Evolutionary conservation across 2,113 vertebrate species (phyloP).

Genomic region (Hystrix brachyura): DNA sequence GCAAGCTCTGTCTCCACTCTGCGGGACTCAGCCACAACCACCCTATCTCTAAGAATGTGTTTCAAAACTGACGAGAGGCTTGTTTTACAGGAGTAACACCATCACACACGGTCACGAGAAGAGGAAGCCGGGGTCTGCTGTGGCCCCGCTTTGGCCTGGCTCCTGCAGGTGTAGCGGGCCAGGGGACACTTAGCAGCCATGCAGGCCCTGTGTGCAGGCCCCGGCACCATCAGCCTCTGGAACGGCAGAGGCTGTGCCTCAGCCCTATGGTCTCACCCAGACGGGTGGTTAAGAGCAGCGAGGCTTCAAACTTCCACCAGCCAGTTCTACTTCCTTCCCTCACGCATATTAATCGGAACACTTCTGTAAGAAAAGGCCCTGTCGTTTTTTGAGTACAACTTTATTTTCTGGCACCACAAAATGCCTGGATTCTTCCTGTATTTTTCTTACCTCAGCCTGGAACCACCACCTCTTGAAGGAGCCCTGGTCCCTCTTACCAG

Average conservation of each 20-base stretch:
- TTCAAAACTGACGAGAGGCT: neutral
- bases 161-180: neutral
- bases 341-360: neutral
- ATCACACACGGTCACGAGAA: neutral
- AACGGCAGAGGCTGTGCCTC: neutral
- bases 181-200: neutral
- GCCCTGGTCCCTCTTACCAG: neutral
- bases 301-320: neutral
- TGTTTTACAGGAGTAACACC: neutral
- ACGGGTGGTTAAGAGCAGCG: neutral
- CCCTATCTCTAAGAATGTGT: neutral
- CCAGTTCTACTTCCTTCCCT: neutral
- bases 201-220: too few relatives aligned
- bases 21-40: neutral
- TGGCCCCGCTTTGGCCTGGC: neutral
- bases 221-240: neutral
- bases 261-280: neutral
- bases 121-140: neutral
- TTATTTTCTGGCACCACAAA: neutral
- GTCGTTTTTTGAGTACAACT: neutral
- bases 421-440: neutral
- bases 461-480: neutral
- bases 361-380: neutral
- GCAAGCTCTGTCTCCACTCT: slow-evolving; percentile 47
- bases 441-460: neutral